Percentiles rank a stretch among this genome's conserved stretches.
phyloP scores from a whole-genome alignment of 1,140 invertebrate species.

The Drosophila biarmipes region DNA sequence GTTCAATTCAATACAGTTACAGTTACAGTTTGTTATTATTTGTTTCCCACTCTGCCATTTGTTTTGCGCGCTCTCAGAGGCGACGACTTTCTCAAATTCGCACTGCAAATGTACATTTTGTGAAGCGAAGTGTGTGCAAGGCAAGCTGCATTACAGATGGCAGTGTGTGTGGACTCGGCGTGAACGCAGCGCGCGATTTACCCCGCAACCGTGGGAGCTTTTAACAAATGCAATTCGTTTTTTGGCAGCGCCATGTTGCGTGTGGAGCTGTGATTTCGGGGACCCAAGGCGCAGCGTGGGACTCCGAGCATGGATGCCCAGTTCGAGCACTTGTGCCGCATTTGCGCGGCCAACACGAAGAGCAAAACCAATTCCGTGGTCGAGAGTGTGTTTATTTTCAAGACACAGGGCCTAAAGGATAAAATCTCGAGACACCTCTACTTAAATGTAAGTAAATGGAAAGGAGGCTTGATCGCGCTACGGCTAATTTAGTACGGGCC shows the following conservation, averaged over 20 bases:
- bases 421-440: conserved; percentile 76
- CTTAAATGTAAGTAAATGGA: conserved; percentile 64
- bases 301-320: conserved; percentile 57
- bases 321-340: conserved; percentile 77
- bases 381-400: conserved; percentile 80
- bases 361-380: conserved; percentile 74
- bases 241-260: conserved; percentile 12
- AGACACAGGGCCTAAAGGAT: conserved; percentile 70
- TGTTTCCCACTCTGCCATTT: conserved; percentile 59
- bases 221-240: conserved; percentile 22
- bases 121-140: conserved; percentile 54
- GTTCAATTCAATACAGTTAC: conserved; percentile 16
- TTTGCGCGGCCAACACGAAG: conserved; percentile 80
- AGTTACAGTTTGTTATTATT: conserved; percentile 65
- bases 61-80: conserved; percentile 31
- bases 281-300: neutral
- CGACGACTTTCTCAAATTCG: conserved; percentile 63
- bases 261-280: conserved; percentile 14
- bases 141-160: conserved; percentile 37
- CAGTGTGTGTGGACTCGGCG: conserved; percentile 29
- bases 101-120: conserved; percentile 51
- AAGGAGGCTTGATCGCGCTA: conserved; percentile 11
- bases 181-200: neutral
- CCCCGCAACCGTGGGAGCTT: conserved; percentile 21
- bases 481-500: neutral